These are phyloP conservation scores for Parnassius glacialis DNA, from an alignment of 2,888 invertebrate species.

Conservation along the genomic window DNA sequence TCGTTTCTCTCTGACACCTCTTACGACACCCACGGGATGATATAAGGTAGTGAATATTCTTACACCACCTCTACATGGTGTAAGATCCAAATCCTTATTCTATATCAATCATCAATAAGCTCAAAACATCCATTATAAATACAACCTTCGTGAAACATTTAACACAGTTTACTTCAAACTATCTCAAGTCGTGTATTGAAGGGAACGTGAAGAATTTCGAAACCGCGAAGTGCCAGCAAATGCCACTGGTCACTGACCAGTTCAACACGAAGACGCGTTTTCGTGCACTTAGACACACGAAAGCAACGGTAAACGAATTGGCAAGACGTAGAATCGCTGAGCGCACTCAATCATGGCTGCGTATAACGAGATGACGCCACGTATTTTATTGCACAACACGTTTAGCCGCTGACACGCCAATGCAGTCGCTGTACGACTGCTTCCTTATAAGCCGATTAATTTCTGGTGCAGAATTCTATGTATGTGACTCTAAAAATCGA, in stretches of 20 bases:
- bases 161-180: too few species aligned
- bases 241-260: not conserved
- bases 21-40: too few species aligned
- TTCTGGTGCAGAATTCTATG: slow-evolving; percentile 15
- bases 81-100: too few species aligned
- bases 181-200: too few species aligned
- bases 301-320: slow-evolving; percentile 18
- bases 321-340: slow-evolving; percentile 13
- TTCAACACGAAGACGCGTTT: not conserved
- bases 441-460: slow-evolving; percentile 21
- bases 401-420: slow-evolving; percentile 1
- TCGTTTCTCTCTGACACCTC: too few species aligned
- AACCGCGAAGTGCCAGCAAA: not conserved
- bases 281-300: not conserved
- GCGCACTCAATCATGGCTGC: slow-evolving; percentile 14
- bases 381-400: slow-evolving; percentile 20
- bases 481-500: slow-evolving; percentile 4
- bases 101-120: too few species aligned
- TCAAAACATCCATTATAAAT: too few species aligned
- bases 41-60: too few species aligned
- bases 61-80: too few species aligned
- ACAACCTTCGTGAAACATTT: too few species aligned
- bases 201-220: too few species aligned
- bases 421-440: slow-evolving; percentile 4
- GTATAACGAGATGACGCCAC: slow-evolving; percentile 8